Evolutionary conservation across 1,140 invertebrate genomes (phyloP), one percentile per base, ranked within the genome.

Genomic region (Alviniconcha marisindica): DNA sequence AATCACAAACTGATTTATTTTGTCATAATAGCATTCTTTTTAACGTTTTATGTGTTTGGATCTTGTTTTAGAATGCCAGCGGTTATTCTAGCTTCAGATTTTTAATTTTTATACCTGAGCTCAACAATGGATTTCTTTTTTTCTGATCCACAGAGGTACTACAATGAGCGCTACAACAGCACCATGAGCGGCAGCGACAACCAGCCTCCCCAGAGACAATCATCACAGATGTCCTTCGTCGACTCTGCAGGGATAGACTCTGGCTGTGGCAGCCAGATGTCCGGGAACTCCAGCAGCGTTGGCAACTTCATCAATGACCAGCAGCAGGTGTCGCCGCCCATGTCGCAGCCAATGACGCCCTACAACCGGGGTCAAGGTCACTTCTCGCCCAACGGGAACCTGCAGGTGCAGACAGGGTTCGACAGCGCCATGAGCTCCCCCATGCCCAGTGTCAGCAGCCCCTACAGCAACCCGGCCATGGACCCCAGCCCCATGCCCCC

Each of bases 401-500:
- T 88, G 81, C 87, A 89, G 42, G 81, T 87, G 18, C 84, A 86
- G 79, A 76, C 82, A 54, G 86, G 86, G 73, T 88, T 87, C 77
- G 86, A 85, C 78, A 81, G 73, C 56, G 82, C 84, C 77, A 86
- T 84, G 63, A 86, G 82, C 48, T 81, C 86, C 1, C 86, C 86
- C 77, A 85, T 33, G 71, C 73, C 66, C 63, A 73, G 38, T 71
- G 69, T 60, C 85, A 90, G 31, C 89, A 80, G 48, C 84, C 85
- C 42, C 54, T 82, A 89, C 54, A 88, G 84, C 31, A 91, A 90
- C 83, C 89, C 88, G 56, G 87, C n/a, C 81, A 86, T 77, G 92
- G 84, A 91, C 48, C 71, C 82, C n/a, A 76, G 80, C 44, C 84
- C 85, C n/a, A 83, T 66, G 56, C 42, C 73, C 44, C 60, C 56